A percentile compares a stretch with the other conserved stretches of the same genome.
phyloP scores from a whole-genome alignment of 2,797 vertebrate genomes.

The Garrulus glandarius region DNA sequence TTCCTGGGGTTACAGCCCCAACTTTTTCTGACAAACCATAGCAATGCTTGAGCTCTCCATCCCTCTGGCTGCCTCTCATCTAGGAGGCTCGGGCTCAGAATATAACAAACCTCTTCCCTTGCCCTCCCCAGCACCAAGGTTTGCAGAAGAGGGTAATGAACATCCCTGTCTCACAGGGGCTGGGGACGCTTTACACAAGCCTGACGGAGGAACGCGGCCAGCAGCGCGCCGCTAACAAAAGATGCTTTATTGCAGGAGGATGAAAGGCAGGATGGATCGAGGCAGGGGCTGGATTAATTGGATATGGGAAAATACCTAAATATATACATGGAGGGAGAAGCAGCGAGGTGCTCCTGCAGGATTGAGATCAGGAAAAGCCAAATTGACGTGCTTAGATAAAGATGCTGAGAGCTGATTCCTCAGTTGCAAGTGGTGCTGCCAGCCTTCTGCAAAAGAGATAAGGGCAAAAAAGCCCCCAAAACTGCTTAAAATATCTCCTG shows the following conservation, averaged over 20 bases:
- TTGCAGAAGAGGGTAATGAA: neutral
- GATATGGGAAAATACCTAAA: slow-evolving; percentile 9
- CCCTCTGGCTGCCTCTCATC: neutral
- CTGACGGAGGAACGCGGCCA: rapidly evolving
- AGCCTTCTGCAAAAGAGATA: neutral
- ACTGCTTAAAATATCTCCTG: neutral
- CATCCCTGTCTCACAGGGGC: neutral
- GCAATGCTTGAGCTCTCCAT: neutral
- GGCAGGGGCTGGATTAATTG: slow-evolving; percentile 23
- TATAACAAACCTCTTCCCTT: neutral
- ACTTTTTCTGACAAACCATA: neutral
- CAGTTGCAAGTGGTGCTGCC: neutral
- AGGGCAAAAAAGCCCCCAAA: neutral
- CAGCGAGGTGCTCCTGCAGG: neutral
- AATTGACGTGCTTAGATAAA: neutral
- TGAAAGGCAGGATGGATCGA: slow-evolving; percentile 9
- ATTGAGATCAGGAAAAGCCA: neutral
- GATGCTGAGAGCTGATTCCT: neutral
- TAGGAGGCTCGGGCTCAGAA: neutral
- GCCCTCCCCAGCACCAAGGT: neutral
- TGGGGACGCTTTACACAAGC: neutral
- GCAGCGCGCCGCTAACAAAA: neutral
- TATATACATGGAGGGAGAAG: neutral
- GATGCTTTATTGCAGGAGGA: neutral
- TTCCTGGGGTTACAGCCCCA: slow-evolving; percentile 16